phyloP scores from a whole-genome alignment of 1,140 invertebrate species.

The Eumaeus atala region DNA sequence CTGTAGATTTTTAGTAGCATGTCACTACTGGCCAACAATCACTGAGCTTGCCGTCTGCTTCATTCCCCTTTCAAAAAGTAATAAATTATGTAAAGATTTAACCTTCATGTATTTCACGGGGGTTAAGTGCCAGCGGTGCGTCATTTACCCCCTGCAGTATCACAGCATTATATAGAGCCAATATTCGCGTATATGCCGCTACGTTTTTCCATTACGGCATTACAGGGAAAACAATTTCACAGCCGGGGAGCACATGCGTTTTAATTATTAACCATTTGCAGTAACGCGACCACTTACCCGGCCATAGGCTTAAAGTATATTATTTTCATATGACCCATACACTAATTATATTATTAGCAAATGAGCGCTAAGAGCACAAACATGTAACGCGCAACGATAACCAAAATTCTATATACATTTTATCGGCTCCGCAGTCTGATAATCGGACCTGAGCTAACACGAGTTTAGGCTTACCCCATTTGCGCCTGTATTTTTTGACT shows the following conservation, averaged over 20 bases:
- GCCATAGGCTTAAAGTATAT: not conserved
- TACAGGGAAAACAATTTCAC: conserved; percentile 2
- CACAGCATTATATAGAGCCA: too few species aligned
- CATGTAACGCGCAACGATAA: not conserved
- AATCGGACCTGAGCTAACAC: not conserved
- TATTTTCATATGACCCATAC: not conserved
- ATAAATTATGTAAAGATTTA: too few species aligned
- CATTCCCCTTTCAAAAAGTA: too few species aligned
- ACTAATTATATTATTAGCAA: not conserved
- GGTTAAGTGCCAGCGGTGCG: too few species aligned
- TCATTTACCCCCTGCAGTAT: too few species aligned
- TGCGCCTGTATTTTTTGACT: not conserved
- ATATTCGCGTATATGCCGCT: not conserved
- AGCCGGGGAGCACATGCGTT: conserved; percentile 8
- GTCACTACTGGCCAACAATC: too few species aligned
- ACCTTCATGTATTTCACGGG: too few species aligned
- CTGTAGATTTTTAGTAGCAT: too few species aligned
- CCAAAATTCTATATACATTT: not conserved
- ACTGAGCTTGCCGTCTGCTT: too few species aligned
- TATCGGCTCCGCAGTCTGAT: not conserved
- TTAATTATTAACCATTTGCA: conserved; percentile 10
- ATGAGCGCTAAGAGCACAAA: conserved; percentile 1
- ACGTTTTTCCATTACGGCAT: conserved; percentile 7
- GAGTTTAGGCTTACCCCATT: conserved; percentile 1
- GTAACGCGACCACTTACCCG: conserved; percentile 3